These are phyloP conservation scores for Todiramphus chloris DNA, from an alignment of 2,113 vertebrate species.

Conservation along the genomic window DNA sequence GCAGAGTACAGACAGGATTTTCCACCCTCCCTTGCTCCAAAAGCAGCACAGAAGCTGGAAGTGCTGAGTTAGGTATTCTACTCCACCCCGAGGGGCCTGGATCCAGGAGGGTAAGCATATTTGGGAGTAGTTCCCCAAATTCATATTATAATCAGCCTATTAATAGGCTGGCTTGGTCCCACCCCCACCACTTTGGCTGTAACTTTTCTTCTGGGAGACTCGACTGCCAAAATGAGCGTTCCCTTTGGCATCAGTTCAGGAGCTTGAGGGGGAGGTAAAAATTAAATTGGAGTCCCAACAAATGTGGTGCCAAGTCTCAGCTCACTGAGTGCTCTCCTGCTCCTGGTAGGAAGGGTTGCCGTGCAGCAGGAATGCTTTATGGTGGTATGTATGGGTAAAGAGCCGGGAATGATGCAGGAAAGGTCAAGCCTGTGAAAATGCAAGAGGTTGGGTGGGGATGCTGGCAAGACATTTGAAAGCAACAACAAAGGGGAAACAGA, in stretches of 20 bases:
- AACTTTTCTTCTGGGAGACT: constrained; percentile 37
- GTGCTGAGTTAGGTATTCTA: constrained; percentile 44
- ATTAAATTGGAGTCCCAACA: background rate
- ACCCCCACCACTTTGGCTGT: constrained; percentile 33
- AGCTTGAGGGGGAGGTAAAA: background rate
- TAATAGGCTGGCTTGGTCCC: constrained; percentile 47
- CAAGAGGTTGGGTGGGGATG: background rate
- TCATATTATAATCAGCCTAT: constrained; percentile 46
- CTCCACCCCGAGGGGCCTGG: constrained; percentile 16
- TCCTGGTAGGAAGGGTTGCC: background rate
- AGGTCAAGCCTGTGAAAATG: background rate
- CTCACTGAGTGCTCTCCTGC: background rate
- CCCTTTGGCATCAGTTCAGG: constrained; percentile 29
- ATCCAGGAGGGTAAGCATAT: constrained; percentile 37
- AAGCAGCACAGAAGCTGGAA: background rate
- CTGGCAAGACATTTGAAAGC: background rate
- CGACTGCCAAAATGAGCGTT: background rate
- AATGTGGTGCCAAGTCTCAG: background rate
- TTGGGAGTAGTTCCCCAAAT: constrained; percentile 48
- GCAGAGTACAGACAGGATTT: constrained; percentile 33
- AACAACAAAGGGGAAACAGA: background rate
- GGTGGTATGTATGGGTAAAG: background rate
- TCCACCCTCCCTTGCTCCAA: constrained; percentile 14
- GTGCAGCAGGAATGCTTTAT: background rate
- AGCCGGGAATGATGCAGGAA: background rate